Base-by-base conservation (phyloP, 2,888 invertebrate species). In the Epinotia brunnichana region DNA sequence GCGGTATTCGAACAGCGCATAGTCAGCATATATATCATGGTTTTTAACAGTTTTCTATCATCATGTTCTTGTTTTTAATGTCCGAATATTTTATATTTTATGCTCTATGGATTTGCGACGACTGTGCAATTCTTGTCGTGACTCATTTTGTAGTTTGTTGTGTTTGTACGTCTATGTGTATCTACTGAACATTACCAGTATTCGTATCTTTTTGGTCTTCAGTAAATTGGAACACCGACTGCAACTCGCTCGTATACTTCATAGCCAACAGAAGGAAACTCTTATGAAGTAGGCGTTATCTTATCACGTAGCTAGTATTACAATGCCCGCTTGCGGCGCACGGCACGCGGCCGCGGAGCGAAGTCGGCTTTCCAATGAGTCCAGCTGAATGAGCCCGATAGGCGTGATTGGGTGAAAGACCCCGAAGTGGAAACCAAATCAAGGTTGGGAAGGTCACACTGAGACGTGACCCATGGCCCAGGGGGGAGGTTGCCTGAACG, bases 361-460 rank as follows among this genome's bases (percentile, higher is more conserved):
- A 78, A 82, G 82, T 87, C 87, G 88, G 86, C 91, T 87, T 89
- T 89, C 86, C 87, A 87, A 87, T 77, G 82, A 83, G 79, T 81
- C 80, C 83, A 83, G 80, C 84, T 81, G 82, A 76, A 76, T 74
- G 80, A 90, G 89, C 87, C 86, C 85, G 82, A 83, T 87, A 89
- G 87, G 87, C 85, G 85, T 82, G 80, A 85, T 91, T 93, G 94
- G 94, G 94, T 94, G 88, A 93, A 94, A 91, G 94, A 94, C 93
- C 95, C 95, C 93, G 94, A 87, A 95, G 94, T 96, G 96, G 95
- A 96, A 96, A 96, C 96, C 96, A 96, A 96, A 96, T 96, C 96
- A 95, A 95, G 94, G 95, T 94, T 95, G 95, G 94, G 90, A 96
- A 95, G 95, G 95, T 95, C 95, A 95, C 95, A 92, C 89, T 92